Base-by-base conservation (phyloP, 1,140 invertebrate genomes). In the Charaxes varanes region DNA sequence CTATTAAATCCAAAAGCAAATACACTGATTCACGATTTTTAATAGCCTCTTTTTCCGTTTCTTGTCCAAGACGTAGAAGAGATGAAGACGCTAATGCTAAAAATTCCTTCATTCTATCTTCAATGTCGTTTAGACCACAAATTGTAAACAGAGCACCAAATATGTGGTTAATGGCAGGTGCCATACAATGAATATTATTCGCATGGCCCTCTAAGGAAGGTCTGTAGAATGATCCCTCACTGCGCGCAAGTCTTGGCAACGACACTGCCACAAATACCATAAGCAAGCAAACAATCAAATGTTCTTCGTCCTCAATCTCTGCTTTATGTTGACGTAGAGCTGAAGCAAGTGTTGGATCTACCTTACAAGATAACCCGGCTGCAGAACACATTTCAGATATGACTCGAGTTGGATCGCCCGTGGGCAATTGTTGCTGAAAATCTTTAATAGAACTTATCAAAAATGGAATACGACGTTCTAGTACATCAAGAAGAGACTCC, bases 261-360 rank as follows among this genome's bases (percentile, higher is more conserved):
- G 97, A 97, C 15, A 99, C 97, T 0, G 98, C 98, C 1, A 99
- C 94, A 84, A 99, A 99, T 2, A 99, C 98, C 96, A 99, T 98
- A 10, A 99, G 79, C 3, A 99, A 85, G 81, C 97, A 99, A 1
- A 97, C 94, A 13, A 97, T 86, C 7, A 95, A 86, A 86, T 99
- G 98, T 60, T 99, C 97, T 13, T 87, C 87, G 50, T 98, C 96
- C 42, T 95, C 93, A 1, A 88, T 84, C 55, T 95, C 96, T 40
- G 89, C 89, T 73, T 97, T 98, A 53, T 98, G 95, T 38, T 89
- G 90, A 53, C 93, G 89, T 0, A 99, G 81, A 3, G 96, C 94
- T 30, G 91, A 90, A 1, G 97, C 95, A 10, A 99, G 84, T 0
- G 95, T 95, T 0, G 97, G 96, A 84, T 99, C 98, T 1, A 99